Evolutionary conservation across 2,113 vertebrate species (phyloP), one percentile per base, ranked within the genome.

Genomic region (Brachypodius melanocephalos): DNA sequence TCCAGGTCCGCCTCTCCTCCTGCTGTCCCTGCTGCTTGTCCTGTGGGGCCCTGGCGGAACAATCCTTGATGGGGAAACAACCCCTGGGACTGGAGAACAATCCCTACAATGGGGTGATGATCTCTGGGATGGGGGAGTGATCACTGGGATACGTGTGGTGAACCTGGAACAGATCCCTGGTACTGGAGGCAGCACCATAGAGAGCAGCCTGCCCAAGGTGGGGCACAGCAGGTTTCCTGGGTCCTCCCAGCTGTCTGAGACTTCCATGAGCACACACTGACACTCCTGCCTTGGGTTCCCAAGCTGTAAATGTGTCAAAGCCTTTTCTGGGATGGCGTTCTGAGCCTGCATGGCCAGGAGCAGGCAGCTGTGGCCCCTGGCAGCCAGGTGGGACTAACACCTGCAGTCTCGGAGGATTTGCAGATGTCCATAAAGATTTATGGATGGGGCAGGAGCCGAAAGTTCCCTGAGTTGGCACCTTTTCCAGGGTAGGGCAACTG

Each of bases 281-380:
- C 48, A 14, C 40, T 12, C 63, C 38, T 45, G 10, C 48, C 79
- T 52, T 8, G 0, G 16, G 14, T 61, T 73, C 59, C 42, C 73
- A 7, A 54, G 51, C n/a, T 17, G 45, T 7, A 26, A 66, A 51
- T 2, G 1, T 1, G 9, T 4, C 8, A 2, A 5, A 55, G 20
- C 6, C 25, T 51, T 66, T 36, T 15, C 26, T 17, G 17, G 66
- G 32, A 5, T 0, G 4, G 15, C 0, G 0, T 31, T 42, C n/a
- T 34, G 32, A 13, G 19, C 49, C 12, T 4, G 6, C 0, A 0
- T 52, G n/a, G n/a, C 46, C 6, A 14, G 54, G 40, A 68, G 54
- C 29, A 40, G 52, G 61, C 8, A 2, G 38, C n/a, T 24, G 28
- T 59, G 52, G 28, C 22, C 61, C 21, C 16, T 16, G 43, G 46